phyloP scores from a whole-genome alignment of 2,888 invertebrate genomes.

The Agapostemon virescens region DNA sequence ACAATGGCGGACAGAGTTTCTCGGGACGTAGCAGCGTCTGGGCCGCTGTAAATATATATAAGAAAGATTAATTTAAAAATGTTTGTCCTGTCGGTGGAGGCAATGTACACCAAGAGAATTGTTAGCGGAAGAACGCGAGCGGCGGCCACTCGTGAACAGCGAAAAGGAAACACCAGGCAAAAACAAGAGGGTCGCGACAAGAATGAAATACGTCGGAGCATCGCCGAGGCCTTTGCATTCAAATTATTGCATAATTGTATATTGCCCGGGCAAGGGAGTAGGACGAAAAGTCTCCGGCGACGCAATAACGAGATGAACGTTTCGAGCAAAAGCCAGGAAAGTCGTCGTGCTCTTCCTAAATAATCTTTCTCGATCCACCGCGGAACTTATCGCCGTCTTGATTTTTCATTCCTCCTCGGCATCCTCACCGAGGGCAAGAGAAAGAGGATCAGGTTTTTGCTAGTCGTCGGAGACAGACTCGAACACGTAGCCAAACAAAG shows the following conservation, averaged over 20 bases:
- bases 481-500: slow-evolving; percentile 6
- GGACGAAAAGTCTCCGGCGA: slow-evolving; percentile 63
- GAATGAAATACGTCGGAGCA: slow-evolving; percentile 66
- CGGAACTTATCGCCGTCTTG: not conserved
- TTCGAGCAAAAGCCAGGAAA: slow-evolving; percentile 66
- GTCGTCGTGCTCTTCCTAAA: slow-evolving; percentile 28
- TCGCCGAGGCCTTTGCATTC: slow-evolving; percentile 68
- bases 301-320: slow-evolving; percentile 74
- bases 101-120: slow-evolving; percentile 24
- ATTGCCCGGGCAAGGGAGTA: slow-evolving; percentile 73
- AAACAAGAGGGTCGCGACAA: slow-evolving; percentile 42
- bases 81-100: too few species aligned
- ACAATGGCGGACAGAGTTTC: too few species aligned
- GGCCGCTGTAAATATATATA: too few species aligned
- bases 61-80: too few species aligned
- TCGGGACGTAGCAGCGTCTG: too few species aligned
- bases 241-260: slow-evolving; percentile 77
- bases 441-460: slow-evolving; percentile 44
- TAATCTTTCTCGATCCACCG: not conserved
- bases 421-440: not conserved
- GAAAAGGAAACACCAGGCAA: slow-evolving; percentile 42
- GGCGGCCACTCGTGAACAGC: slow-evolving; percentile 40
- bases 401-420: slow-evolving; percentile 1
- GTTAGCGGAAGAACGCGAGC: slow-evolving; percentile 21
- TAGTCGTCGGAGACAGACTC: slow-evolving; percentile 36